These are phyloP conservation scores for Archilochus colubris DNA, from an alignment of 2,113 vertebrate species.

Conservation along the genomic window DNA sequence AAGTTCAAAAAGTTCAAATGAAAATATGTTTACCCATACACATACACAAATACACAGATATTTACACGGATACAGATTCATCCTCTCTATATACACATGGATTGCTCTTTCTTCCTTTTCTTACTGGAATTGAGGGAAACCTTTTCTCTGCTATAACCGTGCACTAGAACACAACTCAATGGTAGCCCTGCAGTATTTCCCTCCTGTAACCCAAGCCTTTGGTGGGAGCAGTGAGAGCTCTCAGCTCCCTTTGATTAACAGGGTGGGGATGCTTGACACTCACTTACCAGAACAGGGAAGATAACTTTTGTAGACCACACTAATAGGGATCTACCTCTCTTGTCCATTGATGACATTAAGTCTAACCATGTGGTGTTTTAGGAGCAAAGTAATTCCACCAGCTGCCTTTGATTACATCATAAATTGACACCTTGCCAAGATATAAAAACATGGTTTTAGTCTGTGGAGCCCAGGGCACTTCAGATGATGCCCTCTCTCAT, in stretches of 20 bases:
- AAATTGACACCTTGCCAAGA: slow-evolving; percentile 73
- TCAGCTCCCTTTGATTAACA: slow-evolving; percentile 58
- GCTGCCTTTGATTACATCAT: slow-evolving; percentile 77
- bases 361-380: slow-evolving; percentile 48
- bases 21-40: background rate
- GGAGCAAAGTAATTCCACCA: slow-evolving; percentile 59
- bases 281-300: slow-evolving; percentile 71
- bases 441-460: slow-evolving; percentile 68
- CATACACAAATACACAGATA: background rate
- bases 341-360: slow-evolving; percentile 56
- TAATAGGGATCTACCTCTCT: slow-evolving; percentile 63
- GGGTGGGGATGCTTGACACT: background rate
- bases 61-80: background rate
- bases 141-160: background rate
- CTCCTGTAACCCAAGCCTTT: background rate
- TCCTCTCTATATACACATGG: fast-evolving
- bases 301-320: slow-evolving; percentile 58
- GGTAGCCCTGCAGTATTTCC: background rate
- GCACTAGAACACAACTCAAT: background rate
- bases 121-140: background rate
- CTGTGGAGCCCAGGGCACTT: slow-evolving; percentile 52
- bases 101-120: background rate
- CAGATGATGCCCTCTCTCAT: slow-evolving; percentile 59
- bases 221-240: background rate
- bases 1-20: background rate